Evolutionary conservation across 2,113 vertebrate genomes (phyloP).

Genomic region (rabbit (Oryctolagus cuniculus)): DNA sequence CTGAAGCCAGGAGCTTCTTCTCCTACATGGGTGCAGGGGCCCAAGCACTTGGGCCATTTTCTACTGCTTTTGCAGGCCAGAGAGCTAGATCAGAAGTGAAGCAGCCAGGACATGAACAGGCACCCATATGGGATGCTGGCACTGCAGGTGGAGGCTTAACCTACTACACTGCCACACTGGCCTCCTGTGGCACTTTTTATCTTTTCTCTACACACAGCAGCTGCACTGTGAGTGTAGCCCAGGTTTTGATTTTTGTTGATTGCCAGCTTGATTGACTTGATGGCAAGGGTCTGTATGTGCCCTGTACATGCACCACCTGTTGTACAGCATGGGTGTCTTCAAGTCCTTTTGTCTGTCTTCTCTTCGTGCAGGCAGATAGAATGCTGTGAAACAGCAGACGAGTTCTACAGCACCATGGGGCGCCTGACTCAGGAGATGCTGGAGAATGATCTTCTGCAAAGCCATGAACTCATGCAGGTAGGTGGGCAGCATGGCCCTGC

Average conservation of each 20-base stretch:
- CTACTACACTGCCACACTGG: no score
- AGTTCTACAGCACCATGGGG: slow-evolving; percentile 99
- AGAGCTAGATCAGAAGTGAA: no score
- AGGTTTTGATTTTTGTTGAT: background rate
- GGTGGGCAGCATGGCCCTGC: slow-evolving; percentile 38
- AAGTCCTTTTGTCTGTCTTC: background rate
- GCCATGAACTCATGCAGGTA: slow-evolving; percentile 97
- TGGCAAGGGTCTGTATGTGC: background rate
- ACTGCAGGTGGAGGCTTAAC: no score
- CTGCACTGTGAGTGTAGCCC: background rate
- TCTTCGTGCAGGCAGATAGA: slow-evolving; percentile 90
- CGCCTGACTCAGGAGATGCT: slow-evolving; percentile 98
- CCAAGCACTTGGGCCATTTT: no score
- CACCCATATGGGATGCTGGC: no score
- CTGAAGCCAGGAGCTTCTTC: no score
- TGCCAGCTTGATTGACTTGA: background rate
- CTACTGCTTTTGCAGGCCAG: no score
- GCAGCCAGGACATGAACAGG: no score
- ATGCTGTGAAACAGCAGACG: slow-evolving; percentile 96
- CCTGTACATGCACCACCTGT: background rate
- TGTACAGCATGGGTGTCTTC: background rate
- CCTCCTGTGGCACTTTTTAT: background rate
- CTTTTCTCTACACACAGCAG: background rate
- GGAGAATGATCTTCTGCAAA: slow-evolving; percentile 94
- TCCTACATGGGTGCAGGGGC: no score